Conservation (phyloP, 2,113 vertebrate genomes). For the Crotalus tigris region DNA sequence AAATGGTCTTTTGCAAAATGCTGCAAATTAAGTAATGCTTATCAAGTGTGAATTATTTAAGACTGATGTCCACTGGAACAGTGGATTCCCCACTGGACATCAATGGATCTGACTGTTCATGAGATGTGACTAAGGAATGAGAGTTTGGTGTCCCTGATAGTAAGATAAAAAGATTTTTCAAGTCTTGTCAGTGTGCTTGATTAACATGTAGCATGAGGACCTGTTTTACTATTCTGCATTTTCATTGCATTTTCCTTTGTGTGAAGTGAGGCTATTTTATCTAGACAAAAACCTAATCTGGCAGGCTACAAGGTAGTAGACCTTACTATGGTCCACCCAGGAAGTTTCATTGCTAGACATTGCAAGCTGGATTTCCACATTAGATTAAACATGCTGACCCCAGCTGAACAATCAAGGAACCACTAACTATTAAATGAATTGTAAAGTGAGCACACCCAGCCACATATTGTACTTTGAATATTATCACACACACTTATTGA, state of each 20-base stretch:
- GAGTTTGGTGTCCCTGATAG: slow-evolving; percentile 42
- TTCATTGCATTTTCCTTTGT: background rate
- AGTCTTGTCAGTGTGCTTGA: slow-evolving; percentile 27
- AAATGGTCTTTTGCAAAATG: background rate
- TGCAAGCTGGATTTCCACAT: background rate
- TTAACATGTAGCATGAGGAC: slow-evolving; percentile 26
- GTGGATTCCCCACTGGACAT: background rate
- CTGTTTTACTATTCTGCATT: background rate
- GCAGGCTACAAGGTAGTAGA: too few species aligned
- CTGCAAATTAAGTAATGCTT: background rate
- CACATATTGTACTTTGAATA: background rate
- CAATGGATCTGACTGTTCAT: background rate
- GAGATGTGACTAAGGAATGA: slow-evolving; percentile 33
- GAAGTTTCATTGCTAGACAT: background rate
- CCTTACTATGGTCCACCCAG: background rate
- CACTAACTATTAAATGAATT: background rate
- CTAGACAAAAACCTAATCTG: background rate
- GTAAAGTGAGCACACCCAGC: background rate
- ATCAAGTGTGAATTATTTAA: background rate
- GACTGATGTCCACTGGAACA: background rate
- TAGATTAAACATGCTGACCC: background rate
- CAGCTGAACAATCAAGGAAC: background rate
- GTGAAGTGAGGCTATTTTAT: background rate
- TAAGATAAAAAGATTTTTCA: background rate
- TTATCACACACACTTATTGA: background rate